Conservation (phyloP, 2,888 invertebrate genomes). For the Nudaria mundana region DNA sequence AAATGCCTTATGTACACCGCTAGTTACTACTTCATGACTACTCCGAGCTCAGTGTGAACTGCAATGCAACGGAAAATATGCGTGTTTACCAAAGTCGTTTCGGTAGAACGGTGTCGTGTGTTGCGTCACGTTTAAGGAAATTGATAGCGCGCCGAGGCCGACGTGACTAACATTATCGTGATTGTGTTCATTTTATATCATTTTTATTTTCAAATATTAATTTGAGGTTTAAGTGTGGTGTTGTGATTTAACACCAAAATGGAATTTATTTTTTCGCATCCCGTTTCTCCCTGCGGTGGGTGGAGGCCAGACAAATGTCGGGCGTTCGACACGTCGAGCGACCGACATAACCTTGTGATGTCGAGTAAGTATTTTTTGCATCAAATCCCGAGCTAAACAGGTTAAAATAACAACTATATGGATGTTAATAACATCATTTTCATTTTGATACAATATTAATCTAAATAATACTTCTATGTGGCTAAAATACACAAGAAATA, state of each 20-base stretch:
- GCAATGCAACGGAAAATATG: conserved; percentile 82
- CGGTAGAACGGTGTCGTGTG: conserved; percentile 80
- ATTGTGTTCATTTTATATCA: conserved; percentile 57
- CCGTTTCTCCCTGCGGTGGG: conserved; percentile 68
- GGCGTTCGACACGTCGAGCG: conserved; percentile 70
- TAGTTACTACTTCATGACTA: conserved; percentile 81
- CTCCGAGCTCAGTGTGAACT: conserved; percentile 82
- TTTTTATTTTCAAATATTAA: conserved; percentile 47
- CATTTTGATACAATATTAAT: conserved; percentile 19
- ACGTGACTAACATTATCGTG: conserved; percentile 76
- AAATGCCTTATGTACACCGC: conserved; percentile 81
- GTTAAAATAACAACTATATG: conserved; percentile 15
- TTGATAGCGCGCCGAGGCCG: conserved; percentile 80
- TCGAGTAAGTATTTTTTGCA: conserved; percentile 73
- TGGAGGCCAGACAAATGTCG: conserved; percentile 75
- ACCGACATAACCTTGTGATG: conserved; percentile 77
- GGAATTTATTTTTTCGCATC: conserved; percentile 64
- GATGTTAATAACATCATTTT: conserved; percentile 9
- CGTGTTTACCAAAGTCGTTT: conserved; percentile 82
- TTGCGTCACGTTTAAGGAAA: conserved; percentile 81
- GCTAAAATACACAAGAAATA: conserved; percentile 43
- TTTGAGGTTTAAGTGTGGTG: conserved; percentile 50
- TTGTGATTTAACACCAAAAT: conserved; percentile 54
- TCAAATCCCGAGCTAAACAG: conserved; percentile 30
- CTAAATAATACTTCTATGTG: conserved; percentile 26